Base-by-base conservation (phyloP, 2,797 vertebrate species). In the Oryzias sinensis region DNA sequence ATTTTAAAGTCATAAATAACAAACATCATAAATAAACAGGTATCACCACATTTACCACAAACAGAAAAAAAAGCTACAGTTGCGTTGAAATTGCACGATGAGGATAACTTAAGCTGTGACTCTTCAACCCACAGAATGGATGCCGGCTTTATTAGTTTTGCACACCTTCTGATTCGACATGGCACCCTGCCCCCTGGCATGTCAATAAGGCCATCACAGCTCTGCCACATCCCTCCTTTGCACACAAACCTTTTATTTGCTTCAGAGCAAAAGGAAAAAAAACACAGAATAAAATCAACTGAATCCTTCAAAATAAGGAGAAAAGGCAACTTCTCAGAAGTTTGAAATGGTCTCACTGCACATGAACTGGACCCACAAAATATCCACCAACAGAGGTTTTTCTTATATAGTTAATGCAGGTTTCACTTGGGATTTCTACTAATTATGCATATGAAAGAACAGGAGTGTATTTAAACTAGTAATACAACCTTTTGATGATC, bases 251-350 rank as follows among this genome's bases (percentile, higher is more conserved):
- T 6, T 25, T 79, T 74, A 42, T 65, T 79, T 61, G 56, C 56
- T 72, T 77, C 25, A 16, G 65, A 78, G 62, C 46, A 86, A 84
- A 82, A 59, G 42, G 86, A 83, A 42, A 79, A 43, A 89, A 63
- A 33, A 88, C 18, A 85, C 43, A 76, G 44, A 89, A 80, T 67
- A 43, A 5, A 49, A 83, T 84, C 51, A 87, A 81, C 61, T 77
- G 82, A 90, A 88, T 91, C 89, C 90, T 92, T 91, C 49, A 82
- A 88, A 85, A 80, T 64, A 83, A 83, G 84, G 88, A 85, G 63
- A 64, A 90, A 89, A 74, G 77, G 59, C 66, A 90, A 92, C 92
- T 93, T 93, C 91, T 88, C 72, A 91, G 91, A 93, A 93, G 90
- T 92, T 85, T 87, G 79, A 70, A 89, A 83, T 86, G 69, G 54